Evolutionary conservation across 2,888 invertebrate species (phyloP).

Genomic region (Macrophya alboannulata): DNA sequence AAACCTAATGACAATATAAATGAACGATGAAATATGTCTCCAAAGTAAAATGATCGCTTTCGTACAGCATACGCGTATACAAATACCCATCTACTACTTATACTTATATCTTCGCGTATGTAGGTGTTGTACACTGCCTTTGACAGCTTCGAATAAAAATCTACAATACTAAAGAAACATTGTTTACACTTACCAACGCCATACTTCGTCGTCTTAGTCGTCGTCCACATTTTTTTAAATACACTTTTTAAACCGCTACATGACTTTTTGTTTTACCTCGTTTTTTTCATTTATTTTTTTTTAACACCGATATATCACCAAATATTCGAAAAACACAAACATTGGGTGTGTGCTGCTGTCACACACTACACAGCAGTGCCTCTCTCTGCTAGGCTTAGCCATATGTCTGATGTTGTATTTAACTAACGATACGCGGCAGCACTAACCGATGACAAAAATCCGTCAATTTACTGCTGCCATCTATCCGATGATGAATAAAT

Average conservation of each 20-base stretch:
- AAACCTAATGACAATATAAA: background rate
- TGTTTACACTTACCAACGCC: slow-evolving; percentile 86
- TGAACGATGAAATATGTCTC: background rate
- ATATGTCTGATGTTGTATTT: background rate
- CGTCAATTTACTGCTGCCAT: background rate
- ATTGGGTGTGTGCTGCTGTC: slow-evolving; percentile 75
- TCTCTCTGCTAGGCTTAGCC: slow-evolving; percentile 43
- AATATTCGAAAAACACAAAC: slow-evolving; percentile 76
- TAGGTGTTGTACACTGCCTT: slow-evolving; percentile 53
- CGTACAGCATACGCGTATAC: background rate
- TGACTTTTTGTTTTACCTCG: slow-evolving; percentile 56
- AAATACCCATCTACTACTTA: background rate
- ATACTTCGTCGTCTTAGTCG: slow-evolving; percentile 88
- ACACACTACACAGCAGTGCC: slow-evolving; percentile 64
- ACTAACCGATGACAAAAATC: background rate
- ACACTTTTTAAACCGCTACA: slow-evolving; percentile 67
- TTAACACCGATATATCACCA: slow-evolving; percentile 54
- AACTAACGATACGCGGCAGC: slow-evolving; percentile 9
- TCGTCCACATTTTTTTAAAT: slow-evolving; percentile 85
- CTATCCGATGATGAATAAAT: background rate
- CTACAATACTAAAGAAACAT: slow-evolving; percentile 43
- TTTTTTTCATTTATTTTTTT: slow-evolving; percentile 2
- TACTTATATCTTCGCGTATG: slow-evolving; percentile 7
- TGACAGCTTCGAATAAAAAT: slow-evolving; percentile 65
- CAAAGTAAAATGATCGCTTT: background rate